Conservation (phyloP, 2,888 invertebrate species). For the Agonopterix arenella region DNA sequence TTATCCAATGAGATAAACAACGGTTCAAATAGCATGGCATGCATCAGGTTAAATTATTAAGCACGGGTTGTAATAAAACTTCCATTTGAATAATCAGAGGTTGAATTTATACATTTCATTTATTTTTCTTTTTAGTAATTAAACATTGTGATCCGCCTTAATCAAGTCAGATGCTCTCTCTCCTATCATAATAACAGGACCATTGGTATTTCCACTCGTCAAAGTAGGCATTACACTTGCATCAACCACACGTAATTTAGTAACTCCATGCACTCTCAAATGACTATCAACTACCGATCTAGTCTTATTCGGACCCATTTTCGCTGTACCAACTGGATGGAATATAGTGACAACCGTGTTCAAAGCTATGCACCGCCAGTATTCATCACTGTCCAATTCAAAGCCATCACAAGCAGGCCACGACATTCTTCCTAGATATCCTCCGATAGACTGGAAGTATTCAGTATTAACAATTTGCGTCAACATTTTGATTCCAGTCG, state of each 20-base stretch:
- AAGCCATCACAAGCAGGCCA: conserved; percentile 17
- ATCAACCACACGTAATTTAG: conserved; percentile 76
- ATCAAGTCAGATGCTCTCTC: conserved; percentile 78
- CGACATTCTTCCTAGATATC: conserved; percentile 15
- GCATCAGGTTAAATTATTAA: too few relatives aligned
- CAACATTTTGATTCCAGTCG: conserved; percentile 17
- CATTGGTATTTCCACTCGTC: conserved; percentile 76
- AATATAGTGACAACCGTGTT: conserved; percentile 72
- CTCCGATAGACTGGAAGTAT: conserved; percentile 18
- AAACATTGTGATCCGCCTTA: conserved; percentile 30
- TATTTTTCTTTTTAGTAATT: too few relatives aligned
- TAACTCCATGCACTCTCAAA: conserved; percentile 64
- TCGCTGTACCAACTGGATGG: conserved; percentile 79
- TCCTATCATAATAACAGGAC: conserved; percentile 77
- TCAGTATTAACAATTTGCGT: conserved; percentile 15
- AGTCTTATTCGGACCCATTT: conserved; percentile 72
- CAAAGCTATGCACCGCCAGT: conserved; percentile 30
- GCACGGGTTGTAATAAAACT: too few relatives aligned
- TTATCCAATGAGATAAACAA: too few relatives aligned
- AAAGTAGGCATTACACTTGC: conserved; percentile 79
- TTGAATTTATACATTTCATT: too few relatives aligned
- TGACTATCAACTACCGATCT: conserved; percentile 23
- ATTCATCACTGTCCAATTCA: conserved; percentile 15
- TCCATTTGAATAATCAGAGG: too few relatives aligned
- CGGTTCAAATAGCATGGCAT: too few relatives aligned